These are phyloP conservation scores for Nasonia oneida DNA, from an alignment of 2,888 invertebrate genomes.

Conservation along the genomic window DNA sequence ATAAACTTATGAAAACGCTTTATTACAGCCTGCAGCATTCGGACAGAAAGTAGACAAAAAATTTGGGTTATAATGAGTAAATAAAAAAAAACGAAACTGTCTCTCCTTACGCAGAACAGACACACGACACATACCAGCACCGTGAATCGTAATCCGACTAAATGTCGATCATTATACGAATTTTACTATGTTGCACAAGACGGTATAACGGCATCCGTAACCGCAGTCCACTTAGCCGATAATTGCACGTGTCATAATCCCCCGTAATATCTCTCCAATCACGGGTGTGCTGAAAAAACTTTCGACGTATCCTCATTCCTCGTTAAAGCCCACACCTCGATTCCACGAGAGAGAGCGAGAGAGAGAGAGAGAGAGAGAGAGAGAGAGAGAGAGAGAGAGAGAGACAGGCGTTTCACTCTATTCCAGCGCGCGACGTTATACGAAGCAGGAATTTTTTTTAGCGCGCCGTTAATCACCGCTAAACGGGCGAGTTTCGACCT, in stretches of 20 bases:
- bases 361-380: too few relatives aligned
- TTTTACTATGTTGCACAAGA: slow-evolving; percentile 5
- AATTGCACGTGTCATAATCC: neutral
- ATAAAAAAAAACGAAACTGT: neutral
- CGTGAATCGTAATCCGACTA: neutral
- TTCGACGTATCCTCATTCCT: neutral
- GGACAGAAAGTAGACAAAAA: neutral
- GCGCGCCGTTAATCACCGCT: slow-evolving; percentile 37
- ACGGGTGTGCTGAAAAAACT: neutral
- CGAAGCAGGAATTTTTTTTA: neutral
- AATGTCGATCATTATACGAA: neutral
- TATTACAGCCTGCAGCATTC: neutral
- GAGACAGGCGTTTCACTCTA: neutral
- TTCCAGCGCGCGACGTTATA: neutral
- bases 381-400: too few relatives aligned
- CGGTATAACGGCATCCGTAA: neutral
- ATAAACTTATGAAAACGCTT: neutral
- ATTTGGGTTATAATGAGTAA: neutral
- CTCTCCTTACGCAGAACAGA: neutral
- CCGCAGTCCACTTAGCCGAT: neutral
- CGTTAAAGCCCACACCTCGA: neutral
- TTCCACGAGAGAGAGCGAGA: neutral
- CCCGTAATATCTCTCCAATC: neutral
- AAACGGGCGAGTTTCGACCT: slow-evolving; percentile 22
- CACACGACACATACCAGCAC: neutral